Evolutionary conservation across 2,797 vertebrate species (phyloP).

Genomic region (Menidia menidia): DNA sequence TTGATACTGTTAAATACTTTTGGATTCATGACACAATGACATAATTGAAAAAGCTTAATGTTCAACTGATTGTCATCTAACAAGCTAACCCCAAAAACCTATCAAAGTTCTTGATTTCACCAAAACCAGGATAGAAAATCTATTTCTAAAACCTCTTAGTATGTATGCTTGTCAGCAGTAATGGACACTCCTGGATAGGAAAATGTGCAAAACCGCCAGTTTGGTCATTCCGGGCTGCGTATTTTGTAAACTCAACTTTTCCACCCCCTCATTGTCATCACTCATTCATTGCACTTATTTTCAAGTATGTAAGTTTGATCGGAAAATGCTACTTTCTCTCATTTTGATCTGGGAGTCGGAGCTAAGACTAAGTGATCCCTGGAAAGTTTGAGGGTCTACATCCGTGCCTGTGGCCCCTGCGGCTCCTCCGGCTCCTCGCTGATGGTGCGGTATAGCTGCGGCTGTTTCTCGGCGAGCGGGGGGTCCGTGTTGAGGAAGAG

Average conservation of each 20-base stretch:
- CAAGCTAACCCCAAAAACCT: too few relatives aligned
- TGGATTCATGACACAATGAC: too few relatives aligned
- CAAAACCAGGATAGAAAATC: background rate
- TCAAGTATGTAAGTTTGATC: background rate
- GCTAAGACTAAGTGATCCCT: background rate
- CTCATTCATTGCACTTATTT: background rate
- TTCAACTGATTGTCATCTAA: too few relatives aligned
- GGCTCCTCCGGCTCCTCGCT: slow-evolving; percentile 44
- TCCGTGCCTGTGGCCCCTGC: slow-evolving; percentile 13
- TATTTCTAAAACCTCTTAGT: background rate
- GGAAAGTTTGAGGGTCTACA: background rate
- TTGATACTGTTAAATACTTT: too few relatives aligned
- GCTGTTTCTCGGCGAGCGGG: slow-evolving; percentile 67
- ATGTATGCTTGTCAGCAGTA: background rate
- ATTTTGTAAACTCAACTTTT: background rate
- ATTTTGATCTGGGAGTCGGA: background rate
- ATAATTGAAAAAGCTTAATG: too few relatives aligned
- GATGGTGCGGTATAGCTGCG: slow-evolving; percentile 78
- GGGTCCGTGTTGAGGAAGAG: slow-evolving; percentile 66
- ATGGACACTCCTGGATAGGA: background rate
- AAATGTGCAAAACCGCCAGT: background rate
- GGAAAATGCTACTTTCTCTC: too few relatives aligned
- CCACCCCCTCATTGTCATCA: background rate
- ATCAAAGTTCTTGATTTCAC: too few relatives aligned
- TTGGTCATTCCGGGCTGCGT: background rate